Evolutionary conservation across 2,888 invertebrate genomes (phyloP).

Genomic region (Ornithoptera priamus): DNA sequence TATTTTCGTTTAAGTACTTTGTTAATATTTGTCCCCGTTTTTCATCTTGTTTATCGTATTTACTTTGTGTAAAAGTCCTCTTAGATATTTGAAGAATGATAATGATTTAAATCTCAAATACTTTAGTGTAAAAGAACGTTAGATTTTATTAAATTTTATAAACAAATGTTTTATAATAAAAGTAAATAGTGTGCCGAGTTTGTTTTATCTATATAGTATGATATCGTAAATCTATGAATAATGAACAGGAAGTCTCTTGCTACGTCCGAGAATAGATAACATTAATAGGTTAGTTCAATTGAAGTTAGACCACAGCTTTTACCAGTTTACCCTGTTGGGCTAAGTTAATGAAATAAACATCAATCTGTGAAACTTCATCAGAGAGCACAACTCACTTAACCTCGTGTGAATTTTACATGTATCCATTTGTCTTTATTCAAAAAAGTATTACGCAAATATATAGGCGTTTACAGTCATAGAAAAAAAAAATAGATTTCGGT

Average conservation of each 20-base stretch:
- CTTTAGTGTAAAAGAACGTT: too few species aligned
- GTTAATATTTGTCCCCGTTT: slow-evolving; percentile 1
- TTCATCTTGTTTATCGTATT: slow-evolving; percentile 2
- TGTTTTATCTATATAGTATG: too few species aligned
- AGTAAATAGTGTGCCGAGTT: too few species aligned
- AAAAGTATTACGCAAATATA: neutral
- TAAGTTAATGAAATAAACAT: too few species aligned
- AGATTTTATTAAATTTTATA: too few species aligned
- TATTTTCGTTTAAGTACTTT: slow-evolving; percentile 7
- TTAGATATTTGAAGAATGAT: slow-evolving; percentile 9
- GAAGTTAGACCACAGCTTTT: too few species aligned
- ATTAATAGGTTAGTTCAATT: too few species aligned
- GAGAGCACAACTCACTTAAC: neutral
- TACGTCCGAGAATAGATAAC: too few species aligned
- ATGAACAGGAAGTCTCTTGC: too few species aligned
- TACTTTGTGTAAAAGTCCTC: slow-evolving; percentile 7
- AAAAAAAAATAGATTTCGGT: neutral
- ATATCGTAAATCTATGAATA: too few species aligned
- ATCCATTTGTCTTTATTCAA: neutral
- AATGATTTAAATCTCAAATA: slow-evolving; percentile 5
- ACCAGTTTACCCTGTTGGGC: too few species aligned
- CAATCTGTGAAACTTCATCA: neutral
- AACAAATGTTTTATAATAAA: too few species aligned
- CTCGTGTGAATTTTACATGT: neutral
- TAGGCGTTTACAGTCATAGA: neutral